Evolutionary conservation across 2,797 vertebrate species (phyloP).

Genomic region (Phrynocephalus vlangalii): DNA sequence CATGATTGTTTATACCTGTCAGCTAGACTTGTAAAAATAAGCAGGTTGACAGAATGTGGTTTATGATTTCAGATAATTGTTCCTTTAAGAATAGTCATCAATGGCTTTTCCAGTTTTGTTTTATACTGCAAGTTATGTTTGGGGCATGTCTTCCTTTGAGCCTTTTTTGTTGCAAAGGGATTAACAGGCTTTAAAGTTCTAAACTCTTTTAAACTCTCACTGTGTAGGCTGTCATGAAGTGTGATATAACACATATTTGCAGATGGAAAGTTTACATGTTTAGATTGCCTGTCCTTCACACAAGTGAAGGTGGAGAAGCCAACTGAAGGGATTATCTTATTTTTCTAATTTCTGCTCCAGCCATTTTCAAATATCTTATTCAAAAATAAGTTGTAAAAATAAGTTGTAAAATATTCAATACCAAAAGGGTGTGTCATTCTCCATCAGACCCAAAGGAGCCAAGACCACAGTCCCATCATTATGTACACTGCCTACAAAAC

Average conservation of each 20-base stretch:
- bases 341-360: too few relatives aligned
- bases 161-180: background rate
- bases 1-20: constrained; percentile 21
- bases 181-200: constrained; percentile 21
- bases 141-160: constrained; percentile 16
- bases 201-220: constrained; percentile 9
- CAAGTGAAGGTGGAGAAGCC: background rate
- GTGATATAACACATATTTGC: background rate
- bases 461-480: background rate
- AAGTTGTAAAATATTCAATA: background rate
- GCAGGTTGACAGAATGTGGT: constrained; percentile 22
- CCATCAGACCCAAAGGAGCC: background rate
- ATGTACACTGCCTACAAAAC: background rate
- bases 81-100: constrained; percentile 50
- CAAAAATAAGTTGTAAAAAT: background rate
- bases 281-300: accelerated
- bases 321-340: background rate
- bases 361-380: background rate
- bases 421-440: background rate
- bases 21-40: background rate
- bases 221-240: background rate
- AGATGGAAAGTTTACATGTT: constrained; percentile 8
- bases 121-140: background rate
- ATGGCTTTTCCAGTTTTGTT: constrained; percentile 46
- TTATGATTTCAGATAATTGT: constrained; percentile 17